Evolutionary conservation across 2,888 invertebrate genomes (phyloP), one percentile per base, ranked within the genome.

Genomic region (Mimachlamys varia): DNA sequence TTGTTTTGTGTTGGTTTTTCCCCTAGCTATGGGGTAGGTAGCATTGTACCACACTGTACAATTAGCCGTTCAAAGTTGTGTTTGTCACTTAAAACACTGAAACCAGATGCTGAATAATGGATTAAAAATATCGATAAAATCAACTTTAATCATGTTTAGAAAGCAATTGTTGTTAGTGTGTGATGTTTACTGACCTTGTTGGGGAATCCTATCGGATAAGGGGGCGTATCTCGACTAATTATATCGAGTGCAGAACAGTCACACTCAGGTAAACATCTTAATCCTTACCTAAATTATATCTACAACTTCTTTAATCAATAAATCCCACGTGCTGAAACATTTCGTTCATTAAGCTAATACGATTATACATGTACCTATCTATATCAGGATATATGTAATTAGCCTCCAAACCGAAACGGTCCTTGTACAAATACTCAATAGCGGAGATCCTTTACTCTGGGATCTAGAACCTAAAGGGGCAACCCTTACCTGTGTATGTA

Each of bases 361-460:
- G 33, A 76, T 76, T 76, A 76, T 76, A 76, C 27, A 33, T 0
- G 62, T 76, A 13, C 76, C 0, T 76, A 12, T 33, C 33, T 76
- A 33, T 33, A 76, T 33, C 76, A 76, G 76, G 76, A 76, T 76
- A 76, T 33, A 76, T n/a, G n/a, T 76, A 15, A 76, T 76, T 76
- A 76, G 76, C 12, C 76, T 76, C 17, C 33, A 27, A 22, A 22
- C 22, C 10, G 33, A 76, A 76, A 5, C 19, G 15, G 13, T 33
- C 76, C 33, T 76, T 76, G 33, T 76, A 76, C 76, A 76, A 76
- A 76, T 76, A 76, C 17, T 12, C 76, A 33, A 19, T 76, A 13
- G 0, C 1, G 33, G 7, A 12, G 22, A 76, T 76, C 27, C 27
- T 22, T 58, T 58, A 58, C n/a, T 58, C 22, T 19, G 7, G 22